phyloP scores from a whole-genome alignment of 2,797 vertebrate species.

The Anas bahamensis region DNA sequence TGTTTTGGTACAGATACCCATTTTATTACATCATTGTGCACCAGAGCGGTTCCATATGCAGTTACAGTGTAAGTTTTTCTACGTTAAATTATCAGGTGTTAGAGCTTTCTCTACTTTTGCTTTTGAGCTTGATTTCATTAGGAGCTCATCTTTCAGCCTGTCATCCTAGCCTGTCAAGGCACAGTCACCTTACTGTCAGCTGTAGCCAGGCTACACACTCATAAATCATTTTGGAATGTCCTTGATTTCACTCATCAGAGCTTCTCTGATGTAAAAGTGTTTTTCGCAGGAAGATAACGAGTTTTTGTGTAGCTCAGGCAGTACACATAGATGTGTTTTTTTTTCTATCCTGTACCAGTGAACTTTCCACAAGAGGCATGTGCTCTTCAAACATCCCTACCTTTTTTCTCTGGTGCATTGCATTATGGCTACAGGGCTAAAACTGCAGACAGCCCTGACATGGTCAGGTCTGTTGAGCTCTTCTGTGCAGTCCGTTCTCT shows the following conservation, averaged over 20 bases:
- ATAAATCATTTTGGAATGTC: slow-evolving; percentile 18
- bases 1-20: background rate
- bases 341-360: background rate
- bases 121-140: slow-evolving; percentile 30
- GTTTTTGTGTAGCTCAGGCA: background rate
- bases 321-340: background rate
- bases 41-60: background rate
- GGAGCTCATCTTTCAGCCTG: slow-evolving; percentile 24
- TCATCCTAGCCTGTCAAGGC: background rate
- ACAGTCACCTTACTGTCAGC: background rate
- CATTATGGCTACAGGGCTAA: background rate
- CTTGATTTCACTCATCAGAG: slow-evolving; percentile 16
- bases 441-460: background rate
- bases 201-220: slow-evolving; percentile 5
- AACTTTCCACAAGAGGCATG: background rate
- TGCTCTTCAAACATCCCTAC: background rate
- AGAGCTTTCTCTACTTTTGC: background rate
- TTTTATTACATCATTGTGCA: background rate
- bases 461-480: background rate
- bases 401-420: background rate
- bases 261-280: background rate
- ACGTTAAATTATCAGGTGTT: background rate
- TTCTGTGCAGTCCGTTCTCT: background rate
- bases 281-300: background rate
- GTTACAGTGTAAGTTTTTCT: background rate